Evolutionary conservation across 2,113 vertebrate genomes (phyloP).

Genomic region (Trogon melanurus): DNA sequence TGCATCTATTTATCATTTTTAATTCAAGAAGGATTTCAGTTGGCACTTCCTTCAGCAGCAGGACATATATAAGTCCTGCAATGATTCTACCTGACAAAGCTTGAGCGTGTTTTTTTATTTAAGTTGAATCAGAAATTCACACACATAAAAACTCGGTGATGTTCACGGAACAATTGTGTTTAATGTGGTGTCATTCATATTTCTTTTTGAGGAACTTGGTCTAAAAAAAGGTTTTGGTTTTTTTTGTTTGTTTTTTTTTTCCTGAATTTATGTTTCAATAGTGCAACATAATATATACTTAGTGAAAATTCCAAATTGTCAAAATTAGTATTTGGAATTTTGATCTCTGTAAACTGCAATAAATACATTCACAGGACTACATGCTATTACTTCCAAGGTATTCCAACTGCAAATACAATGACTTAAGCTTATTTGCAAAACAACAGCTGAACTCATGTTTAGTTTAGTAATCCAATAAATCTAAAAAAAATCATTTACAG

Average conservation of each 20-base stretch:
- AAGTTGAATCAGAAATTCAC: not conserved
- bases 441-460: not conserved
- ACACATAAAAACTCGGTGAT: not conserved
- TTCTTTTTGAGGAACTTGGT: not conserved
- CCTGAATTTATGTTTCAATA: not conserved
- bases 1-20: not conserved
- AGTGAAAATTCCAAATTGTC: not conserved
- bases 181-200: not conserved
- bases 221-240: not conserved
- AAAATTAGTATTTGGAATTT: not conserved
- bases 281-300: not conserved
- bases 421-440: not conserved
- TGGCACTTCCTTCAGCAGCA: not conserved
- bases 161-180: not conserved
- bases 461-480: not conserved
- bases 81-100: not conserved
- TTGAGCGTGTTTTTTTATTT: not conserved
- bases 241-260: not conserved
- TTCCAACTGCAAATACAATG: not conserved
- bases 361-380: not conserved
- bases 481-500: not conserved
- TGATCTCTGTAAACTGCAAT: not conserved
- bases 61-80: not conserved
- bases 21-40: not conserved
- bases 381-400: not conserved